Evolutionary conservation across 2,113 vertebrate genomes (phyloP), one percentile per base, ranked within the genome.

Genomic region (Cinclus mexicanus): DNA sequence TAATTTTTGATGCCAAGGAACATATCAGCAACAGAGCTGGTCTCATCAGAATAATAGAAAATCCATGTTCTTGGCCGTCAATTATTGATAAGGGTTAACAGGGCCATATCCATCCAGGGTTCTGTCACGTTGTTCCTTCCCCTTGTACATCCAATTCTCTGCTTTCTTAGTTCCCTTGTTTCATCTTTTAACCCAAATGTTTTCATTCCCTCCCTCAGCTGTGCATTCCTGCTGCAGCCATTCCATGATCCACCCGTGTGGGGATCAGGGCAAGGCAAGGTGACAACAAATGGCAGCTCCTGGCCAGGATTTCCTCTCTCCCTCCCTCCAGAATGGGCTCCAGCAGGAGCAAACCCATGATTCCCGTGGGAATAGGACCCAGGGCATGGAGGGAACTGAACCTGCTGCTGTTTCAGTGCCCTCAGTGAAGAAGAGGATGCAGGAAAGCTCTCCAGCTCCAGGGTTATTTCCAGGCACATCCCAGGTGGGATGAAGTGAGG

Each of bases 21-120:
- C 33, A 4, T 26, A n/a, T 52, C 72, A 78, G 61, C 53, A 84
- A 33, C 25, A 68, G 65, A 61, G 82, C 49, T 55, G 63, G 19
- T 46, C 79, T 91, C 82, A 53, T 61, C 75, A 76, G n/a, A 76
- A 56, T 76, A 79, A 94, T 53, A 90, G 89, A 89, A 94, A 96
- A 94, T 80, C 91, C 83, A 50, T 92, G 76, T 81, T 86, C 68
- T 22, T 50, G 22, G 59, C 9, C 49, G 49, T 87, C 46, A 79
- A 64, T 91, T 90, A 94, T 93, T 56, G 82, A 91, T 53, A 52
- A 85, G 87, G 82, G 60, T 82, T 91, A 94, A 68, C 65, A 9
- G 64, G 59, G 52, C 55, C 17, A 1, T 17, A 16, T 15, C 72
- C 53, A 39, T 47, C 33, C 52, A 15, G n/a, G 52, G 5, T 56